Conservation (phyloP, 1,140 invertebrate species). For the Zaprionus taronus region DNA sequence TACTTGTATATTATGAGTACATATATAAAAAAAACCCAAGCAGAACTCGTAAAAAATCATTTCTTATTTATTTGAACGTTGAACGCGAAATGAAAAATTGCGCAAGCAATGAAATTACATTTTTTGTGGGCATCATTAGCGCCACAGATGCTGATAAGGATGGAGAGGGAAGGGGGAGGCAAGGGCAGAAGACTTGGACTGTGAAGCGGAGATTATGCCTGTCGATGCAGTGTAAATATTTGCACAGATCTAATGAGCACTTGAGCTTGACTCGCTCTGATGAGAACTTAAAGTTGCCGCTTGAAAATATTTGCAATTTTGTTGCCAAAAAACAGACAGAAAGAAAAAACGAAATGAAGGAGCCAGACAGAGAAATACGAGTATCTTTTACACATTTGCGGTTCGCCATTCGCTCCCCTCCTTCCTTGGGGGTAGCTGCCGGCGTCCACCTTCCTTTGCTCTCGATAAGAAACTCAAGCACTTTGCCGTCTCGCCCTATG, state of each 20-base stretch:
- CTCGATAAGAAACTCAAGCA: slow-evolving; percentile 46
- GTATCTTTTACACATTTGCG: slow-evolving; percentile 49
- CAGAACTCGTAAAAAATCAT: slow-evolving; percentile 68
- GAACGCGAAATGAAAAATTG: slow-evolving; percentile 78
- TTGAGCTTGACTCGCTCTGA: slow-evolving; percentile 19
- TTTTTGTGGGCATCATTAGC: slow-evolving; percentile 59
- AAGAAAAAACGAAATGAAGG: background rate
- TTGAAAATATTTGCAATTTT: slow-evolving; percentile 22
- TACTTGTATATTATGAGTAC: background rate
- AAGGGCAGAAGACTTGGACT: too few relatives aligned
- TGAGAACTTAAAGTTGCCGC: slow-evolving; percentile 15
- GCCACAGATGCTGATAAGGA: background rate
- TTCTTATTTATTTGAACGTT: slow-evolving; percentile 76
- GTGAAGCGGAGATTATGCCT: slow-evolving; percentile 17
- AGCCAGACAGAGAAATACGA: slow-evolving; percentile 35
- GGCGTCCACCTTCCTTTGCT: background rate
- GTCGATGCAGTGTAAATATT: slow-evolving; percentile 54
- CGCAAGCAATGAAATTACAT: slow-evolving; percentile 74
- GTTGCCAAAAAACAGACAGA: slow-evolving; percentile 11
- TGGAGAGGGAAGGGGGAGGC: background rate
- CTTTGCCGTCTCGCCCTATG: slow-evolving; percentile 11
- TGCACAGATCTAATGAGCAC: slow-evolving; percentile 72
- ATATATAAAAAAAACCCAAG: slow-evolving; percentile 25
- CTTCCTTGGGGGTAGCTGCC: background rate
- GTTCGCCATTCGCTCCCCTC: slow-evolving; percentile 19